These are phyloP conservation scores for Strix uralensis DNA, from an alignment of 2,113 vertebrate genomes.

Conservation along the genomic window DNA sequence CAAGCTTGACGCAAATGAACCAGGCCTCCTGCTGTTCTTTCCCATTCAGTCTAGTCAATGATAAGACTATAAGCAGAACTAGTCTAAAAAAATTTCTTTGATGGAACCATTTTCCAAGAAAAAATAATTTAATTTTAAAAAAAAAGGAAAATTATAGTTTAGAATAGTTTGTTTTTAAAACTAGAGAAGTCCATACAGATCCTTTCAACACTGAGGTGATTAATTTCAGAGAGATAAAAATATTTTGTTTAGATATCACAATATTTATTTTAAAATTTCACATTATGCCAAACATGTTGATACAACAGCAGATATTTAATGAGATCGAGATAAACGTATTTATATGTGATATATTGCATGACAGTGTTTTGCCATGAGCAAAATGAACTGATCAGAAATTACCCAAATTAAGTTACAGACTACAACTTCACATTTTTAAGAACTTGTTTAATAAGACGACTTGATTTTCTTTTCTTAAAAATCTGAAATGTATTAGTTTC, in stretches of 20 bases:
- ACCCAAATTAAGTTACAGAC: neutral
- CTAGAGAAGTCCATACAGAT: neutral
- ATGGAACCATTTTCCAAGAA: neutral
- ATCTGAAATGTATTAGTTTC: neutral
- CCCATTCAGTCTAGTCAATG: neutral
- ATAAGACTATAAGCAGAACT: neutral
- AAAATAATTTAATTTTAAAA: neutral
- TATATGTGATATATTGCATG: neutral
- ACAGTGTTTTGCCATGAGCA: neutral
- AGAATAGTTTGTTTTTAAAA: neutral
- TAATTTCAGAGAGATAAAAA: neutral
- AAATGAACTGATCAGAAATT: neutral
- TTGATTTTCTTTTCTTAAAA: neutral
- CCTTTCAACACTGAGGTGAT: neutral
- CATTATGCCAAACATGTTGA: neutral
- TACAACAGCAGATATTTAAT: neutral
- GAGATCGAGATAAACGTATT: neutral
- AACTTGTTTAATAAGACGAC: neutral
- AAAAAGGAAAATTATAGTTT: neutral
- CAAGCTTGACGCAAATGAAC: neutral
- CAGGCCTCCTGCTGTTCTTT: neutral
- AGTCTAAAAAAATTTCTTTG: neutral
- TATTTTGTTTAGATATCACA: neutral
- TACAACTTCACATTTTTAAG: neutral
- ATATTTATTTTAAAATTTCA: neutral